A percentile compares a stretch with the other conserved stretches of the same genome.
Conservation (phyloP, 2,113 vertebrate species). For the Mola mola region DNA sequence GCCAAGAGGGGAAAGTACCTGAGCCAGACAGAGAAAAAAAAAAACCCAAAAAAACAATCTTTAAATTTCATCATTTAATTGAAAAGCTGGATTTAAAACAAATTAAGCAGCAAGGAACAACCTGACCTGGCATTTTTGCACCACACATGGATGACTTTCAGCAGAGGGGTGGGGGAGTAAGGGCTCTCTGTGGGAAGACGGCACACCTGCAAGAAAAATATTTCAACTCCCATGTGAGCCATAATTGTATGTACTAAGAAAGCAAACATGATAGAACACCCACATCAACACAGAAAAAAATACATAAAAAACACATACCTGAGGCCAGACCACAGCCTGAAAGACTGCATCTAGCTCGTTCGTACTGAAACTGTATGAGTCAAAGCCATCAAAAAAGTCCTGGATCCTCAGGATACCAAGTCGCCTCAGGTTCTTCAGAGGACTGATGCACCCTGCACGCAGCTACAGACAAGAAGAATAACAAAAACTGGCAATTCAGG, state of each 20-base stretch:
- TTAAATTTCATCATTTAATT: too few relatives aligned
- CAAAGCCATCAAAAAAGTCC: constrained; percentile 90
- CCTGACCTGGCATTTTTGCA: constrained; percentile 90
- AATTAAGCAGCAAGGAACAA: not conserved
- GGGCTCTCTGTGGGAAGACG: constrained; percentile 91
- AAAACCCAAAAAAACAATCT: too few relatives aligned
- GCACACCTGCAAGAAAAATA: constrained; percentile 79
- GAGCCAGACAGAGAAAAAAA: not conserved
- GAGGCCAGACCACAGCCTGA: constrained; percentile 91
- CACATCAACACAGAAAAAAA: not conserved
- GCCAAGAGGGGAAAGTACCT: constrained; percentile 93
- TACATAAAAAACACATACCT: constrained; percentile 75
- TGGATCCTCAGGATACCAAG: constrained; percentile 89
- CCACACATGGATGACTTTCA: constrained; percentile 93
- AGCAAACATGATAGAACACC: not conserved
- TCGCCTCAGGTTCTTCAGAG: constrained; percentile 92
- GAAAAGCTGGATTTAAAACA: too few relatives aligned
- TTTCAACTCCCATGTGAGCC: not conserved
- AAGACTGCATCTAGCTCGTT: constrained; percentile 93
- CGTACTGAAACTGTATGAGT: constrained; percentile 86
- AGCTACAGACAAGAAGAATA: constrained; percentile 76
- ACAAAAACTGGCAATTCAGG: not conserved
- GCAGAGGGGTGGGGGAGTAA: constrained; percentile 91
- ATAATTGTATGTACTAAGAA: not conserved
- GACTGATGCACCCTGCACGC: constrained; percentile 87